Evolutionary conservation across 2,797 vertebrate species (phyloP).

Genomic region (Poecilia velifera): DNA sequence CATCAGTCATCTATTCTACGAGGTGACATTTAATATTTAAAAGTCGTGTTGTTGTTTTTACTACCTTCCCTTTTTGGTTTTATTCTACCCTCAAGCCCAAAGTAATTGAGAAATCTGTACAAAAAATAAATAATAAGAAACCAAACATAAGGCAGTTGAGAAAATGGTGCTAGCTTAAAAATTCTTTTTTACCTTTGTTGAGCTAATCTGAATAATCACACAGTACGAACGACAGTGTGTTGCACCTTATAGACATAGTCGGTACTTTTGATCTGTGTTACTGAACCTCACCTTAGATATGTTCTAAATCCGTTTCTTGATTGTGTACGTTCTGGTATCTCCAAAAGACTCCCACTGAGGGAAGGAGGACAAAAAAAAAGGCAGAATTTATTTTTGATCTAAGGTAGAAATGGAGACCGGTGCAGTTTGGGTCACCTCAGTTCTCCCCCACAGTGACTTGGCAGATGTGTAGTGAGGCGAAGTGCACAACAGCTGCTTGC

Average conservation of each 20-base stretch:
- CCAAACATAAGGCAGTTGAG: not conserved
- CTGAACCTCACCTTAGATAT: not conserved
- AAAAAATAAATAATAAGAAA: not conserved
- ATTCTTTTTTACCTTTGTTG: conserved; percentile 21
- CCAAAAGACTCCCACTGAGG: not conserved
- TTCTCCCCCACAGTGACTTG: conserved; percentile 69
- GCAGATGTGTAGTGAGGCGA: conserved; percentile 71
- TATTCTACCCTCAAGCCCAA: not conserved
- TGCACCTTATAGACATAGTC: conserved; percentile 17
- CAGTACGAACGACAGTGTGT: conserved; percentile 13
- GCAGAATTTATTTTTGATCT: conserved; percentile 1
- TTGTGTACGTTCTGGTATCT: not conserved
- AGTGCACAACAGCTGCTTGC: conserved; percentile 75
- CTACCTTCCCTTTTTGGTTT: not conserved
- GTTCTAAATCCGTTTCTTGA: not conserved
- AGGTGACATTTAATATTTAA: not conserved
- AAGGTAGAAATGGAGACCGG: conserved; percentile 6
- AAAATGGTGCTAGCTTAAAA: not conserved
- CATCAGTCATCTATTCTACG: not conserved
- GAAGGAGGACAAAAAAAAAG: not conserved
- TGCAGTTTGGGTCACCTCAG: conserved; percentile 64
- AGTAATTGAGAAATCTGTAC: not conserved
- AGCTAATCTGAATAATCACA: conserved; percentile 26
- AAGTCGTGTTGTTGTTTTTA: not conserved
- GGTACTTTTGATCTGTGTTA: conserved; percentile 34